These are phyloP conservation scores for Psittacula echo DNA, from an alignment of 2,797 vertebrate genomes.

Conservation along the genomic window DNA sequence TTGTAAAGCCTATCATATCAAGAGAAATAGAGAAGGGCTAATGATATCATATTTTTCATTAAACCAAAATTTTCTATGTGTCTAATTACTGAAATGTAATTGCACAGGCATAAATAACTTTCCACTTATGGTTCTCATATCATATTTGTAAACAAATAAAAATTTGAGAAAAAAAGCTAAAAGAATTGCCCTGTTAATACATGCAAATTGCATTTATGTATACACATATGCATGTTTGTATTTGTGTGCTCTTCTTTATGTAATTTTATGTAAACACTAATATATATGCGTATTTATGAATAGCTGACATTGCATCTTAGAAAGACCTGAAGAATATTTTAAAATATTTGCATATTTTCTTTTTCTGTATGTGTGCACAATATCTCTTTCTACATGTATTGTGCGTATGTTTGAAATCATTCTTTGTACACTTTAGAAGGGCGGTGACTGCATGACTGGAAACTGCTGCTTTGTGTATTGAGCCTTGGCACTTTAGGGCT, in stretches of 20 bases:
- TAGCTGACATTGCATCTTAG: not conserved
- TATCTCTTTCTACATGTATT: not conserved
- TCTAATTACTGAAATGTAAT: not conserved
- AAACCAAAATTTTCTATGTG: not conserved
- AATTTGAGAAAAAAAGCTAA: not conserved
- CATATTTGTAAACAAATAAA: not conserved
- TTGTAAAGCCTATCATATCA: not conserved
- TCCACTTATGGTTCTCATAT: not conserved
- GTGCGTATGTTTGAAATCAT: not conserved
- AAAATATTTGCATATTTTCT: not conserved
- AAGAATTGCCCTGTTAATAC: not conserved
- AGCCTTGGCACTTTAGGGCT: not conserved
- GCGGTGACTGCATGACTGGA: not conserved
- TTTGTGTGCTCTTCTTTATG: not conserved
- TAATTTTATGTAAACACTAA: not conserved
- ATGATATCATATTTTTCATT: not conserved
- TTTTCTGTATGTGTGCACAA: not conserved
- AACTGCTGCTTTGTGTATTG: not conserved
- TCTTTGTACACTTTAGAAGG: not conserved
- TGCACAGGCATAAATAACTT: not conserved
- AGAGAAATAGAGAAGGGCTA: not conserved
- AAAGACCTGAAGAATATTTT: not conserved
- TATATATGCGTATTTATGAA: conserved; percentile 17
- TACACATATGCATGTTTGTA: not conserved
- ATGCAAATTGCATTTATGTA: not conserved